Evolutionary conservation across 1,140 invertebrate species (phyloP).

Genomic region (Agrilus planipennis): DNA sequence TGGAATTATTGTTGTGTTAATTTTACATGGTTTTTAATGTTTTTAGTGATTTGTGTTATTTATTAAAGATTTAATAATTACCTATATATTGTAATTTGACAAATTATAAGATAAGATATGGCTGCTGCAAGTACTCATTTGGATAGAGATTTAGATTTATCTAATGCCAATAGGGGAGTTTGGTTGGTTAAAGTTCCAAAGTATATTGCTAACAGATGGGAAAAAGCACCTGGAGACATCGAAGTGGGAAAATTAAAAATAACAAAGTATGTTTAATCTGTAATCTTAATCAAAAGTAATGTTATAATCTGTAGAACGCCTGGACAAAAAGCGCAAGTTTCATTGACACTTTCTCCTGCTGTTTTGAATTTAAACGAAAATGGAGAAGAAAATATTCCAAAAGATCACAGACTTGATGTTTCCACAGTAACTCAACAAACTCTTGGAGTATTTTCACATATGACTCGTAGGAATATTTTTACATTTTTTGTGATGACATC

Average conservation of each 20-base stretch:
- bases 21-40: too few relatives aligned
- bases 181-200: slow-evolving; percentile 97
- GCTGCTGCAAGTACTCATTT: slow-evolving; percentile 37
- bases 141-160: slow-evolving; percentile 71
- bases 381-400: slow-evolving; percentile 63
- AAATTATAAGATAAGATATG: too few relatives aligned
- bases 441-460: slow-evolving; percentile 78
- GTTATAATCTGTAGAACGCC: slow-evolving; percentile 32
- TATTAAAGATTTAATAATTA: too few relatives aligned
- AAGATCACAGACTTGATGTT: slow-evolving; percentile 81
- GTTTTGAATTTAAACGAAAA: slow-evolving; percentile 58
- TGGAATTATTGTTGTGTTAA: too few relatives aligned
- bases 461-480: slow-evolving; percentile 44
- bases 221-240: slow-evolving; percentile 62
- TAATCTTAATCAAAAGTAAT: slow-evolving; percentile 1
- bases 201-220: slow-evolving; percentile 86
- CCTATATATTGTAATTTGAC: too few relatives aligned
- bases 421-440: slow-evolving; percentile 79
- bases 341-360: slow-evolving; percentile 53
- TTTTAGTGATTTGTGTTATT: too few relatives aligned
- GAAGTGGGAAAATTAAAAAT: slow-evolving; percentile 74
- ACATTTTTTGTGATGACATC: background rate
- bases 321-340: slow-evolving; percentile 59
- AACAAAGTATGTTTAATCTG: slow-evolving; percentile 41
- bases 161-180: slow-evolving; percentile 77